Conservation (phyloP, 2,888 invertebrate species). For the Cryptocephalus primarius region DNA sequence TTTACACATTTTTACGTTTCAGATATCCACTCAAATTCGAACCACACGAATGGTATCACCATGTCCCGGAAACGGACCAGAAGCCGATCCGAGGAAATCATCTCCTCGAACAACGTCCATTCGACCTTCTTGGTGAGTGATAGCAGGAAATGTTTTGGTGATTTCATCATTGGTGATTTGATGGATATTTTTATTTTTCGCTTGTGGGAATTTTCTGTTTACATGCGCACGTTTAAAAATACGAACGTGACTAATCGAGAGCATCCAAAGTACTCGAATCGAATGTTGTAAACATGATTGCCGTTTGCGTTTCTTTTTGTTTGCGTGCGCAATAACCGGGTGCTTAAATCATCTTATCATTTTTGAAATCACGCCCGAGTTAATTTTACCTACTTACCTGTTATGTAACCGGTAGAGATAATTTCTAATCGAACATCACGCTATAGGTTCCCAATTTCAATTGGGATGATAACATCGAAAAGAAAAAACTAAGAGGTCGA, state of each 20-base stretch:
- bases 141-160: neutral
- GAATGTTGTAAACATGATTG: too few relatives aligned
- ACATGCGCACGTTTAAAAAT: neutral
- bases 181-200: too few relatives aligned
- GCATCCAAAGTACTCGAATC: neutral
- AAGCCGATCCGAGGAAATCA: constrained; percentile 33
- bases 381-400: too few relatives aligned
- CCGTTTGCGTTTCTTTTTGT: too few relatives aligned
- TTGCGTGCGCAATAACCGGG: too few relatives aligned
- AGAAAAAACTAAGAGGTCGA: too few relatives aligned
- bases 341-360: too few relatives aligned
- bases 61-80: constrained; percentile 37
- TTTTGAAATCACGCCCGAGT: too few relatives aligned
- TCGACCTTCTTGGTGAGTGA: neutral
- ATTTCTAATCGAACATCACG: too few relatives aligned
- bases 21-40: constrained; percentile 8
- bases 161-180: neutral
- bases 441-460: neutral
- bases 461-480: too few relatives aligned
- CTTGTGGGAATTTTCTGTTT: neutral
- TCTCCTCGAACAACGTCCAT: constrained; percentile 7
- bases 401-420: too few relatives aligned
- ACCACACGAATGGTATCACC: constrained; percentile 8
- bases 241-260: neutral
- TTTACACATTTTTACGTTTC: too few relatives aligned